These are phyloP conservation scores for Diadophis punctatus DNA, from an alignment of 2,113 vertebrate genomes.

Conservation along the genomic window DNA sequence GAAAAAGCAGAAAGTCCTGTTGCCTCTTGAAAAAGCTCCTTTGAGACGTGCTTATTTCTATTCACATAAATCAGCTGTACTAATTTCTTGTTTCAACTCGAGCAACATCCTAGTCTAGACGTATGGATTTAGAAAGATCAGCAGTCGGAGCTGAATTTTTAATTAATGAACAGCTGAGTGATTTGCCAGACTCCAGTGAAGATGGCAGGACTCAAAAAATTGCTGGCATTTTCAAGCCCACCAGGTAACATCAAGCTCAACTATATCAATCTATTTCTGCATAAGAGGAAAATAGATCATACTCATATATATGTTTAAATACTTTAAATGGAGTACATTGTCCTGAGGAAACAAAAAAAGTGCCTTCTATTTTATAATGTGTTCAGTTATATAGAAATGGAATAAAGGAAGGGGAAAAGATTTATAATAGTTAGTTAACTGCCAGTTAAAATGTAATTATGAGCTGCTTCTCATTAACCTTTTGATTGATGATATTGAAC, in stretches of 20 bases:
- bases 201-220: constrained; percentile 19
- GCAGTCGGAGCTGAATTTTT: background rate
- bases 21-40: background rate
- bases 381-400: background rate
- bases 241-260: background rate
- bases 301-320: background rate
- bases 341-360: background rate
- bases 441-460: background rate
- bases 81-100: background rate
- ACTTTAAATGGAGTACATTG: background rate
- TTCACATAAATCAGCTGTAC: background rate
- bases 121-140: background rate
- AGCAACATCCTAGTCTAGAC: background rate
- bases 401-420: background rate
- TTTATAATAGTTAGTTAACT: background rate
- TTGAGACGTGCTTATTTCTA: background rate
- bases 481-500: background rate
- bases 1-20: background rate
- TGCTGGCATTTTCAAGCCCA: background rate
- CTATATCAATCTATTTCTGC: background rate
- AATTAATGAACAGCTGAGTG: background rate
- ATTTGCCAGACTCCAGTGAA: constrained; percentile 28
- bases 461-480: background rate
- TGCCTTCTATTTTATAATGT: background rate
- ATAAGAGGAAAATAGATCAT: background rate